phyloP scores from a whole-genome alignment of 92 coral and sea anemone genomes.

The Palythoa caribaeorum region DNA sequence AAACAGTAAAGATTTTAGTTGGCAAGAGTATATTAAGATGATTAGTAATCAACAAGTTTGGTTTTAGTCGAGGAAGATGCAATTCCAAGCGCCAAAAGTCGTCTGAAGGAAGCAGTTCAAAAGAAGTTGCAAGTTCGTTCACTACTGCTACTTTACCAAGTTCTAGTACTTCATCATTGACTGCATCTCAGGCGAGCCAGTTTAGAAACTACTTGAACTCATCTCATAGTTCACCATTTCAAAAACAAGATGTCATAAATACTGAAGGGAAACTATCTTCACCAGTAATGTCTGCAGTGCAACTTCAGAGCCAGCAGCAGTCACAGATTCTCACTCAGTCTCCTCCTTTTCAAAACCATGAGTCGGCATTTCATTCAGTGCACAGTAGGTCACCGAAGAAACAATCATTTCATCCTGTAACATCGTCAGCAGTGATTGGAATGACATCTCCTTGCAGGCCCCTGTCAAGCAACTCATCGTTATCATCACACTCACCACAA shows the following conservation, averaged over 20 bases:
- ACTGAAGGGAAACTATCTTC: conserved; percentile 12
- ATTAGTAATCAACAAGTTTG: too few relatives aligned
- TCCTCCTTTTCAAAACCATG: background rate
- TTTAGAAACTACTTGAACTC: conserved; percentile 30
- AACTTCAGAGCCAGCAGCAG: conserved; percentile 27
- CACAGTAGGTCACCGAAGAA: conserved; percentile 25
- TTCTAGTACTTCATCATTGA: conserved; percentile 11
- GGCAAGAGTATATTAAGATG: too few relatives aligned
- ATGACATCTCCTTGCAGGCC: conserved; percentile 26
- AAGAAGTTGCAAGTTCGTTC: background rate
- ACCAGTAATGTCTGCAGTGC: conserved; percentile 10
- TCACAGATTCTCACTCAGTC: conserved; percentile 2
- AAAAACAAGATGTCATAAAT: conserved; percentile 18
- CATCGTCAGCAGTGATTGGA: conserved; percentile 17
- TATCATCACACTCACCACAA: conserved; percentile 16
- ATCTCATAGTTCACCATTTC: conserved; percentile 9
- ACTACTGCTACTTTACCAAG: background rate
- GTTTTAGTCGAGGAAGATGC: background rate
- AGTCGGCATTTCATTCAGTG: background rate
- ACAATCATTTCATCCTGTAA: conserved; percentile 20
- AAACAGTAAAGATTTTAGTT: too few relatives aligned
- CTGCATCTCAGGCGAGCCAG: conserved; percentile 32
- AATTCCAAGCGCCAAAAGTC: conserved; percentile 20
- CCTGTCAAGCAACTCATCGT: background rate
- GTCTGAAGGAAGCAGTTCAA: conserved; percentile 17